These are phyloP conservation scores for Sphenopsis melanotis DNA, from an alignment of 2,797 vertebrate species.

Conservation along the genomic window DNA sequence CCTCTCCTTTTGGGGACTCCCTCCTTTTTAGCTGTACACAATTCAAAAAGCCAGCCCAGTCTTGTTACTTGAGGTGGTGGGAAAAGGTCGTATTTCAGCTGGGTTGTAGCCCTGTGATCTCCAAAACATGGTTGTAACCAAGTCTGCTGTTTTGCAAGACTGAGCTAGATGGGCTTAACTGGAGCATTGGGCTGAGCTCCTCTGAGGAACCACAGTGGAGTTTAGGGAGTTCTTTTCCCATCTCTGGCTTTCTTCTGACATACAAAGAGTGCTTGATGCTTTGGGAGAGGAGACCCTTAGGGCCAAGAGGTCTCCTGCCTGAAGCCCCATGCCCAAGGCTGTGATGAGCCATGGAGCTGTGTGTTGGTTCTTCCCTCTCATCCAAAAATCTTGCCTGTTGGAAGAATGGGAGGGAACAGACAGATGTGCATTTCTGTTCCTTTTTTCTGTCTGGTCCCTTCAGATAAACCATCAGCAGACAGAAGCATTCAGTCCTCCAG, in stretches of 20 bases:
- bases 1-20: not conserved
- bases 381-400: accelerated
- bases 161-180: not conserved
- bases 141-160: not conserved
- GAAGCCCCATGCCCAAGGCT: not conserved
- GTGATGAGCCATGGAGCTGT: accelerated
- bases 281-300: not conserved
- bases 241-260: not conserved
- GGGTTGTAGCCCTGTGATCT: not conserved
- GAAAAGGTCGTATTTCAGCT: not conserved
- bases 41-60: not conserved
- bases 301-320: not conserved
- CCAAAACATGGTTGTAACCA: not conserved
- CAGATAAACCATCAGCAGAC: not conserved
- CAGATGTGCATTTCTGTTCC: not conserved
- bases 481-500: not conserved
- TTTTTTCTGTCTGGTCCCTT: not conserved
- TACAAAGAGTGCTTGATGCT: not conserved
- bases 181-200: not conserved
- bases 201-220: accelerated
- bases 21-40: not conserved
- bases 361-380: not conserved
- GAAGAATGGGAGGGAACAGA: not conserved
- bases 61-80: not conserved
- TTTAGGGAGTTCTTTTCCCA: not conserved